Base-by-base conservation (phyloP, 2,888 invertebrate genomes). In the Drosophila falleni region DNA sequence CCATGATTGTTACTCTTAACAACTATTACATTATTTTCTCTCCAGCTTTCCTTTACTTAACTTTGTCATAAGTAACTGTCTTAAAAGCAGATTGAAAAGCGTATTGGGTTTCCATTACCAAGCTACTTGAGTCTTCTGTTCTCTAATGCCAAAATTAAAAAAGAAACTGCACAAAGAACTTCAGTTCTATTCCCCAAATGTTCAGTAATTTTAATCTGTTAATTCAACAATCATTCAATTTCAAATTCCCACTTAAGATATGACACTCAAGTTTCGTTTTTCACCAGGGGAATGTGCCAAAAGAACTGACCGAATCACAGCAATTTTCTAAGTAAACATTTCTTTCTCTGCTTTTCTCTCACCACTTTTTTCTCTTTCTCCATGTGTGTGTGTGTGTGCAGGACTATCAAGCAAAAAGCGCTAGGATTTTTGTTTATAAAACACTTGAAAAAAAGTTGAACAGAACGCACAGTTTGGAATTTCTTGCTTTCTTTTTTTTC, bases 321-420 rank as follows among this genome's bases (percentile, higher is more conserved):
- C 84, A 79, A 87, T 87, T 84, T 86, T 75, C 87, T 70, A 78
- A 84, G 84, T 84, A 84, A 84, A 84, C 75, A 84, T 68, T 85
- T 75, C 65, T 69, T 46, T 41, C 54, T 41, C 33, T 51, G n/a
- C 49, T 49, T 15, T 4, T 13, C n/a, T 9, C 16, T 29, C 44
- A 23, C 13, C 31, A 8, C 8, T 13, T 16, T 6, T 54, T 10
- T 29, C 6, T n/a, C 11, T 56, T 11, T 4, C 13, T n/a, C 29
- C 13, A 47, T n/a, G 9, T 33, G 8, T 50, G 6, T 44, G 41
- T 55, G 26, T 58, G 37, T 46, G 42, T 67, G 54, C 55, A 49
- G 41, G 61, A 58, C 53, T 59, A 71, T 71, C 54, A 51, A 70
- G 67, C 64, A 78, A 78, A 78, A 78, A 78, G 62, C 61, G 50